These are phyloP conservation scores for Escarpia spicata DNA, from an alignment of 2,888 invertebrate species.

Conservation along the genomic window DNA sequence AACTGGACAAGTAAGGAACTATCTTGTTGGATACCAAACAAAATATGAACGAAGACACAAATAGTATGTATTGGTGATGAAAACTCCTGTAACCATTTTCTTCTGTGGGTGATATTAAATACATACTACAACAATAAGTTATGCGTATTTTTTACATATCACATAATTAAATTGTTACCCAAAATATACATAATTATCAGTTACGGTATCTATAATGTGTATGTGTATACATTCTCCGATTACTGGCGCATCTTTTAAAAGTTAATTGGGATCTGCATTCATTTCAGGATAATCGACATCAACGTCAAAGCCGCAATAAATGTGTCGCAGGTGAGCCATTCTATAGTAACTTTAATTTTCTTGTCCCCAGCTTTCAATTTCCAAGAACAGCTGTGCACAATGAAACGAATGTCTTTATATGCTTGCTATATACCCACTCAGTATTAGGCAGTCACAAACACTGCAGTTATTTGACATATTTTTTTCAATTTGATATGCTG, in stretches of 20 bases:
- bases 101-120: not conserved
- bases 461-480: too few relatives aligned
- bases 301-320: slow-evolving; percentile 88
- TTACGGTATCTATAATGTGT: not conserved
- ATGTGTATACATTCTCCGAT: not conserved
- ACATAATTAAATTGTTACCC: not conserved
- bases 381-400: too few relatives aligned
- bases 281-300: slow-evolving; percentile 69
- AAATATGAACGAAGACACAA: not conserved
- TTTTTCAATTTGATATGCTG: too few relatives aligned
- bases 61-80: not conserved
- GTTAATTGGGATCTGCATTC: not conserved
- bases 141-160: not conserved
- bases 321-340: slow-evolving; percentile 75
- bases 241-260: not conserved
- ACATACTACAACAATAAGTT: not conserved
- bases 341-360: too few relatives aligned
- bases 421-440: too few relatives aligned
- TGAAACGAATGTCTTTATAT: too few relatives aligned
- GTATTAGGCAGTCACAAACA: too few relatives aligned
- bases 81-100: not conserved
- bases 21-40: not conserved
- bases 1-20: not conserved
- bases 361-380: too few relatives aligned
- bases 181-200: not conserved